These are phyloP conservation scores for Heterotilapia buettikoferi DNA, from an alignment of 2,113 vertebrate genomes.

Conservation along the genomic window DNA sequence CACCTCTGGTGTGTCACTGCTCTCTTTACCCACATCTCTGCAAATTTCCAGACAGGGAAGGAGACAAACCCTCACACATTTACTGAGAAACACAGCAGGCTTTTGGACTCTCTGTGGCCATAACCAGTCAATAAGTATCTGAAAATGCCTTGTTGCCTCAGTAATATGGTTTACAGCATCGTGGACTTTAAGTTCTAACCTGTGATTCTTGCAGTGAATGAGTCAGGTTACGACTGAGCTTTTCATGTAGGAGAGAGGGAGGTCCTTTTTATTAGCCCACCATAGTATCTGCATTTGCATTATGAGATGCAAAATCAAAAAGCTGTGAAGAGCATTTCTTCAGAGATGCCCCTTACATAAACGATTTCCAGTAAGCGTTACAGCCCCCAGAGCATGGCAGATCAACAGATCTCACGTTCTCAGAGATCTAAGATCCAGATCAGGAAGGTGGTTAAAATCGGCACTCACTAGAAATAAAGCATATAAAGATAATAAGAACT, in stretches of 20 bases:
- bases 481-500: not conserved
- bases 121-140: not conserved
- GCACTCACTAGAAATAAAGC: not conserved
- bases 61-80: not conserved
- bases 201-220: not conserved
- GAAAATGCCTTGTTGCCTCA: not conserved
- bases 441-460: not conserved
- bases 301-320: not conserved
- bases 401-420: not conserved
- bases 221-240: not conserved
- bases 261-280: not conserved
- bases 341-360: not conserved
- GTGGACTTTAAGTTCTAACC: rapidly evolving
- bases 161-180: not conserved
- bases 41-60: not conserved
- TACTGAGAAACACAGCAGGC: not conserved
- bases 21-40: not conserved
- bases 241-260: not conserved
- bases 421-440: not conserved
- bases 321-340: not conserved
- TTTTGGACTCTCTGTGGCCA: not conserved
- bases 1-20: not conserved
- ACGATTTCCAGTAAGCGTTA: not conserved
- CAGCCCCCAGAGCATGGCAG: not conserved
- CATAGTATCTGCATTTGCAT: not conserved